Conservation (phyloP, 2,888 invertebrate species). For the Leucophora obtusa region DNA sequence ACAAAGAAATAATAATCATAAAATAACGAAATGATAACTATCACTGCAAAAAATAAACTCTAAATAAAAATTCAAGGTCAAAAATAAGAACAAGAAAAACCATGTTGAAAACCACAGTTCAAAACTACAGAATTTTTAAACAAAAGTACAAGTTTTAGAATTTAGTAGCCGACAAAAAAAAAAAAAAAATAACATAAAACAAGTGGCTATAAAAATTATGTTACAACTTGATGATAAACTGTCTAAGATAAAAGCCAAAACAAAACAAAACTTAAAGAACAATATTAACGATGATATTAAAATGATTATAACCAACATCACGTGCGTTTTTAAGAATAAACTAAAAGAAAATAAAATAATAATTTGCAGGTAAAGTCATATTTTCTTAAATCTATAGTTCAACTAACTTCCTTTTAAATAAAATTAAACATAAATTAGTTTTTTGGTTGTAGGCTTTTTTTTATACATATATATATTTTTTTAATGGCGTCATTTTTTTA, state of each 20-base stretch:
- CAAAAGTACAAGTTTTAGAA: not conserved
- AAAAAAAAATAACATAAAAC: not conserved
- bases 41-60: conserved; percentile 34
- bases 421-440: not conserved
- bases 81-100: not conserved
- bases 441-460: not conserved
- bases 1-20: conserved; percentile 42
- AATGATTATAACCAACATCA: conserved; percentile 1
- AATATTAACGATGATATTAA: not conserved
- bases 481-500: not conserved
- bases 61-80: not conserved
- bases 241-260: conserved; percentile 25
- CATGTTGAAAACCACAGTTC: not conserved
- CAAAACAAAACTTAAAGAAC: not conserved
- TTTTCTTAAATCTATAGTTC: too few species aligned
- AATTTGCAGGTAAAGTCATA: not conserved
- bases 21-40: conserved; percentile 46
- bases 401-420: not conserved
- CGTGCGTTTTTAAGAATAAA: not conserved
- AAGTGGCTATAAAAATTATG: conserved; percentile 36
- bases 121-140: not conserved
- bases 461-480: not conserved
- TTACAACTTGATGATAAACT: conserved; percentile 42
- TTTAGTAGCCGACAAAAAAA: not conserved
- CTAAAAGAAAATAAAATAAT: not conserved